These are phyloP conservation scores for Bursaphelenchus mucronatus DNA, from an alignment of 1,140 invertebrate genomes.

Conservation along the genomic window DNA sequence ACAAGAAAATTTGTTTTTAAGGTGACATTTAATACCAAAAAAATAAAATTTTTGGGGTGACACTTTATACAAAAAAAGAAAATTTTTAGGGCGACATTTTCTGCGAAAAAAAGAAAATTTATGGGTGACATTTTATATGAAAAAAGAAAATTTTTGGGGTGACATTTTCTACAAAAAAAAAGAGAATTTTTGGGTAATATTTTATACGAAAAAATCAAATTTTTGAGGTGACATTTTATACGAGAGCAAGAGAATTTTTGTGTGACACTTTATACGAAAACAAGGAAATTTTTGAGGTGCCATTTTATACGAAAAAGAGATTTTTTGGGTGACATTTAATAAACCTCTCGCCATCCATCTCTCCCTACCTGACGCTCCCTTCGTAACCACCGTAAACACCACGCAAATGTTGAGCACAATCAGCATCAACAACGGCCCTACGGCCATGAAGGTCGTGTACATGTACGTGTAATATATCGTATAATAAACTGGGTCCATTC, in stretches of 20 bases:
- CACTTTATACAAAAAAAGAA: background rate
- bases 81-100: background rate
- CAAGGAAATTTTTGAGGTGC: background rate
- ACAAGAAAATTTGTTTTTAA: too few species aligned
- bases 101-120: too few species aligned
- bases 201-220: too few species aligned
- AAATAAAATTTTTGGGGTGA: background rate
- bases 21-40: too few species aligned
- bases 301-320: background rate
- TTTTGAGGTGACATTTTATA: too few species aligned
- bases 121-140: too few species aligned
- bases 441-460: conserved; percentile 58
- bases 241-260: too few species aligned
- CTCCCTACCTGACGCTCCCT: conserved; percentile 35
- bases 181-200: too few species aligned
- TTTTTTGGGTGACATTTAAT: background rate
- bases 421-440: conserved; percentile 57
- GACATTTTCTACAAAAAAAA: background rate
- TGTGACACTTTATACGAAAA: too few species aligned
- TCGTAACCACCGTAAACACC: conserved; percentile 53
- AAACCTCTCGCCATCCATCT: conserved; percentile 3
- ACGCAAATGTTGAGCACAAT: conserved; percentile 57
- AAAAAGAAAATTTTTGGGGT: background rate
- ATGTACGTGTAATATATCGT: conserved; percentile 58
- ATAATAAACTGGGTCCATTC: conserved; percentile 54